phyloP scores from a whole-genome alignment of 2,797 vertebrate genomes.

The Poecilia wingei region DNA sequence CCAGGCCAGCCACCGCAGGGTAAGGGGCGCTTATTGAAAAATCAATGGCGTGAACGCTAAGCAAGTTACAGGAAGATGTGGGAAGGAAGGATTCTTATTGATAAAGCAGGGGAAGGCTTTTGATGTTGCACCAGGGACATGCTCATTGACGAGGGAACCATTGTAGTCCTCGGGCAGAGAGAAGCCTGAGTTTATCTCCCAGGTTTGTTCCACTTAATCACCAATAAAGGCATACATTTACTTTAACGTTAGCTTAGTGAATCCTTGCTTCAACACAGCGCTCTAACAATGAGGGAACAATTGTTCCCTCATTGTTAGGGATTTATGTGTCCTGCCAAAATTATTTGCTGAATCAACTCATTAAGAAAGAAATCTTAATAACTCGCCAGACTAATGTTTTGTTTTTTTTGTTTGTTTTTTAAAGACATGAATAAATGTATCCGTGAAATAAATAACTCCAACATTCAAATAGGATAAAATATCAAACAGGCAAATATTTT shows the following conservation, averaged over 20 bases:
- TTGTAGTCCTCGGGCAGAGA: slow-evolving; percentile 86
- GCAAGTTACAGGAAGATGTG: slow-evolving; percentile 99
- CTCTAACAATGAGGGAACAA: slow-evolving; percentile 16
- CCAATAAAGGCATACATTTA: slow-evolving; percentile 75
- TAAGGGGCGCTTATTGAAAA: slow-evolving; percentile 99
- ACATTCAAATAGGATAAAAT: not conserved
- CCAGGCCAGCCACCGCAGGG: slow-evolving; percentile 85
- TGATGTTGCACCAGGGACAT: slow-evolving; percentile 97
- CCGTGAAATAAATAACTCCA: not conserved
- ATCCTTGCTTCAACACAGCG: slow-evolving; percentile 36
- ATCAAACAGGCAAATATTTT: not conserved
- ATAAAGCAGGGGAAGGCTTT: slow-evolving; percentile 93
- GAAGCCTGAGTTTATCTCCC: slow-evolving; percentile 77
- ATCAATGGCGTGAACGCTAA: slow-evolving; percentile 99
- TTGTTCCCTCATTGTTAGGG: not conserved
- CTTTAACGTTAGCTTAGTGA: slow-evolving; percentile 49
- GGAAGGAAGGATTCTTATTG: slow-evolving; percentile 94
- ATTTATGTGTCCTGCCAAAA: not conserved
- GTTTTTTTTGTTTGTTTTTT: too few species aligned
- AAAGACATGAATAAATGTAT: not conserved
- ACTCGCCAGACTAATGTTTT: not conserved
- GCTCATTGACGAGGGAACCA: slow-evolving; percentile 92
- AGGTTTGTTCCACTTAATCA: slow-evolving; percentile 87
- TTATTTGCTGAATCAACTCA: not conserved
- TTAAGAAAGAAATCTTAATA: not conserved